Conservation (phyloP, 2,888 invertebrate genomes). For the Dolichopus griseipennis region DNA sequence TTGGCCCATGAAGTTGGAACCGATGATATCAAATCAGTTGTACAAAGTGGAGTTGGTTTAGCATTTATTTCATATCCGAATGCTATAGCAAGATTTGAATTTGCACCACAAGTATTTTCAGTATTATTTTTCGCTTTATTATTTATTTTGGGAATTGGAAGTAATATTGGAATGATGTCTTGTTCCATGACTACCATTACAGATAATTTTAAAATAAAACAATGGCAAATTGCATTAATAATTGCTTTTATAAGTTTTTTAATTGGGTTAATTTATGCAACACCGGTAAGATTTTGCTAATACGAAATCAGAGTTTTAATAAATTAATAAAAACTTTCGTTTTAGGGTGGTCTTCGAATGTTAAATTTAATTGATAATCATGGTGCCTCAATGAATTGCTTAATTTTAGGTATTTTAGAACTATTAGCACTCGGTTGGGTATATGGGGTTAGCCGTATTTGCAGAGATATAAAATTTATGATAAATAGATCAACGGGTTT, state of each 20-base stretch:
- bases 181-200: constrained; percentile 45
- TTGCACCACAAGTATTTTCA: constrained; percentile 49
- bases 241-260: constrained; percentile 47
- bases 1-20: constrained; percentile 46
- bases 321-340: constrained; percentile 11
- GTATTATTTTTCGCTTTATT: constrained; percentile 51
- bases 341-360: constrained; percentile 64
- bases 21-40: constrained; percentile 45
- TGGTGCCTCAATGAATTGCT: constrained; percentile 65
- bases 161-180: constrained; percentile 45
- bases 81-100: constrained; percentile 48
- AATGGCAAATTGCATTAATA: constrained; percentile 48
- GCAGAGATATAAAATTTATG: constrained; percentile 74
- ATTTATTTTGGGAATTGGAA: constrained; percentile 48
- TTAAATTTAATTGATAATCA: constrained; percentile 64
- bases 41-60: constrained; percentile 47
- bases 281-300: constrained; percentile 47
- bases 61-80: constrained; percentile 53
- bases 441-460: constrained; percentile 59
- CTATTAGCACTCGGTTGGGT: constrained; percentile 63
- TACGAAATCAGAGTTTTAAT: neutral
- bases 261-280: constrained; percentile 54
- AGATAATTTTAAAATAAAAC: constrained; percentile 42
- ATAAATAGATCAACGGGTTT: constrained; percentile 54
- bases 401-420: constrained; percentile 57